phyloP scores from a whole-genome alignment of 37 sponge, comb jelly and placozoan genomes.

The Axinella damicornis region DNA sequence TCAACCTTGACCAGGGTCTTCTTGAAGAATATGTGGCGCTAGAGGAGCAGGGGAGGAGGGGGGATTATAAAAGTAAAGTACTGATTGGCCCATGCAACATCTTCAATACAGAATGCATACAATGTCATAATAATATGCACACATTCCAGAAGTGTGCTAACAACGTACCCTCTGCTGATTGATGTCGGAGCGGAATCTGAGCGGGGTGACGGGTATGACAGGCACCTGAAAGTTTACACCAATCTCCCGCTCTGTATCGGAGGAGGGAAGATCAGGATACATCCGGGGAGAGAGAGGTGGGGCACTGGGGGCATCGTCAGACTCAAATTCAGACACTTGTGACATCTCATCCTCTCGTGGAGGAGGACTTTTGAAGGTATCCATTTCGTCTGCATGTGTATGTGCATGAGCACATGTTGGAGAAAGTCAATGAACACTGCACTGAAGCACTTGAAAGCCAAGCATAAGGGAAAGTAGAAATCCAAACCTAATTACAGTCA shows the following conservation, averaged over 20 bases:
- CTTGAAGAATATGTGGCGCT: conserved; percentile 74
- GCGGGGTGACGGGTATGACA: not conserved
- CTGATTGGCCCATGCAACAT: too few relatives aligned
- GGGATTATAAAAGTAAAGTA: too few relatives aligned
- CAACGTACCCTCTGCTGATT: conserved; percentile 36
- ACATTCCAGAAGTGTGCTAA: not conserved
- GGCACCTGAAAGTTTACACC: not conserved
- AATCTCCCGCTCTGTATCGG: not conserved
- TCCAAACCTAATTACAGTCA: too few relatives aligned
- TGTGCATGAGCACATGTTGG: too few relatives aligned
- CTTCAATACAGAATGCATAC: too few relatives aligned
- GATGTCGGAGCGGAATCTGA: not conserved
- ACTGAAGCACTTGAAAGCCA: too few relatives aligned
- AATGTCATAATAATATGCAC: too few relatives aligned
- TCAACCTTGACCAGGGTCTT: conserved; percentile 79
- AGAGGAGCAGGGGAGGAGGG: too few relatives aligned
- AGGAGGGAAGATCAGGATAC: conserved; percentile 2
- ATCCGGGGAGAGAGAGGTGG: conserved; percentile 32
- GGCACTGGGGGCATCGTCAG: conserved; percentile 21
- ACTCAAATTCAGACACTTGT: not conserved
- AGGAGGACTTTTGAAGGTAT: conserved; percentile 4
- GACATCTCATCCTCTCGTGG: not conserved
- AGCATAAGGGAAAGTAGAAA: too few relatives aligned
- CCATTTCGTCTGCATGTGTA: not conserved
- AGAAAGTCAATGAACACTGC: too few relatives aligned